Conservation (phyloP, 2,797 vertebrate genomes). For the Neosilurus hyrtlii region DNA sequence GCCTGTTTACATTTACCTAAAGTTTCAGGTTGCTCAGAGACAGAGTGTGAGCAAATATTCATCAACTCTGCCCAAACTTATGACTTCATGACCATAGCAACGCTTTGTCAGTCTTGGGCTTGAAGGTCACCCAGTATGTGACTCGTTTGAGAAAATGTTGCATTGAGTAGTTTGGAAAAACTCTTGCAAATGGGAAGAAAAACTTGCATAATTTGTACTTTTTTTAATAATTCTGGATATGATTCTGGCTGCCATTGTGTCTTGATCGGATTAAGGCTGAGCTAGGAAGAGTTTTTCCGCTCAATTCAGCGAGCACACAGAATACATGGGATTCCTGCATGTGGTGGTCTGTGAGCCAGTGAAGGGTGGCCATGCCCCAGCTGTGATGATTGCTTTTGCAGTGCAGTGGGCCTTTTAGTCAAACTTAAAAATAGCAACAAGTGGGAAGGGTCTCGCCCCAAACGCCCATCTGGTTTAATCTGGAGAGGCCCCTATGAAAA, state of each 20-base stretch:
- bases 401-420: conserved; percentile 65
- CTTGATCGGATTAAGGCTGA: background rate
- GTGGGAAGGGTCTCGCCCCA: conserved; percentile 57
- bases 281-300: background rate
- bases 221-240: background rate
- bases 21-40: background rate
- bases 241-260: background rate
- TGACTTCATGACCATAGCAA: background rate
- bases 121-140: background rate
- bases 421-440: conserved; percentile 74
- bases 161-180: background rate
- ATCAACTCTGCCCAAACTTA: background rate
- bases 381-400: conserved; percentile 71
- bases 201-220: background rate
- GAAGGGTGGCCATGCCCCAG: background rate
- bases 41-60: background rate
- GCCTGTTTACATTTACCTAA: background rate
- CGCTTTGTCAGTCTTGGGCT: background rate
- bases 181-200: background rate
- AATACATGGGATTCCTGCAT: background rate
- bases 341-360: background rate
- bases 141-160: background rate
- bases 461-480: conserved; percentile 56
- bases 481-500: conserved; percentile 61
- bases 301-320: background rate